These are phyloP conservation scores for Sylvilagus bachmani DNA, from an alignment of 2,113 vertebrate species.

Conservation along the genomic window DNA sequence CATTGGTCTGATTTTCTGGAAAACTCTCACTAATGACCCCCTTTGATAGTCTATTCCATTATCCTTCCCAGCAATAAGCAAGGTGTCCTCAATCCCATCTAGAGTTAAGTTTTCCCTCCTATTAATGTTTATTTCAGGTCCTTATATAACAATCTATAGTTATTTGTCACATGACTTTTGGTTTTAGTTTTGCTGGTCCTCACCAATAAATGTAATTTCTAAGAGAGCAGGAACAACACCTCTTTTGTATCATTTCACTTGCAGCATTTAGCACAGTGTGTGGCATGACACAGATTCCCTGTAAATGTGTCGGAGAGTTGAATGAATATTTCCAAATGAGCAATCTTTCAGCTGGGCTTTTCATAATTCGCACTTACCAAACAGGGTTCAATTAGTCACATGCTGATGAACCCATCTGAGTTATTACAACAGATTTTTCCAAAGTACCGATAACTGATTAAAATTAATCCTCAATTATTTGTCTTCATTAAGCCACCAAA, in stretches of 20 bases:
- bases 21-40: background rate
- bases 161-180: conserved; percentile 15
- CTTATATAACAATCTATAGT: conserved; percentile 7
- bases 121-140: conserved; percentile 34
- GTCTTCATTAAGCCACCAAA: background rate
- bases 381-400: background rate
- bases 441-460: fast-evolving
- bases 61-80: background rate
- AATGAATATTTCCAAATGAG: conserved; percentile 19
- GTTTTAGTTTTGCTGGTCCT: conserved; percentile 25
- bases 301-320: background rate
- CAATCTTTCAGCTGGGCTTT: background rate
- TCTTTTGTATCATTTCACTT: conserved; percentile 2
- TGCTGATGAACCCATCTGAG: background rate
- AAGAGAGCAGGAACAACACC: background rate
- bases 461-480: conserved; percentile 30
- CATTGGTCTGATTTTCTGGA: background rate
- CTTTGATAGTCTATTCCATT: background rate
- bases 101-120: background rate
- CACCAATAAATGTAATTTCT: conserved; percentile 26
- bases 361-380: background rate
- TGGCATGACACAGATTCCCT: background rate
- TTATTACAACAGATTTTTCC: background rate
- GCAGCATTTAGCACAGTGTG: background rate
- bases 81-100: background rate